A percentile compares a stretch with the other conserved stretches of the same genome.
Evolutionary conservation across 2,888 invertebrate species (phyloP).

Genomic region (Aporophyla nigra): DNA sequence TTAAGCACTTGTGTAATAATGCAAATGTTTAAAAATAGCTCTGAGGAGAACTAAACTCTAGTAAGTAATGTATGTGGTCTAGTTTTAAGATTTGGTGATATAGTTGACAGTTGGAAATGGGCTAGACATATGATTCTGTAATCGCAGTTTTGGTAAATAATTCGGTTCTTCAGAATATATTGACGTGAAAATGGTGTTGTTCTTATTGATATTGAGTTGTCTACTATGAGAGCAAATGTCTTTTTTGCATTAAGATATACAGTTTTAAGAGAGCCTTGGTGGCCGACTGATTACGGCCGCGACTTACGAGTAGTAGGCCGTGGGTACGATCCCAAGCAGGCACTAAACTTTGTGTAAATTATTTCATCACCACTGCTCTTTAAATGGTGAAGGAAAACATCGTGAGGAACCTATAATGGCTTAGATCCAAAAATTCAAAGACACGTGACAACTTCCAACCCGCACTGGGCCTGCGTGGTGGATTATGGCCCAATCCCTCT

Average conservation of each 20-base stretch:
- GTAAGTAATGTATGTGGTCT: neutral
- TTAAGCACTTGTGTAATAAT: neutral
- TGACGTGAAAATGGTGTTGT: neutral
- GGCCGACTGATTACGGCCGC: too few relatives aligned
- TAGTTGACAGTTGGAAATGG: neutral
- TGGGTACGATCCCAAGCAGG: too few relatives aligned
- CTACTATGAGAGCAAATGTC: neutral
- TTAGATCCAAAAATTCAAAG: too few relatives aligned
- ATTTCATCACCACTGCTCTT: too few relatives aligned
- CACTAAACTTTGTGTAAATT: too few relatives aligned
- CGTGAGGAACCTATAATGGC: too few relatives aligned
- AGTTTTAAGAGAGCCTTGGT: too few relatives aligned
- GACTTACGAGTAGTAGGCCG: too few relatives aligned
- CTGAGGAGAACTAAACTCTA: neutral
- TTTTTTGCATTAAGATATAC: neutral
- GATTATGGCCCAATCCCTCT: too few relatives aligned
- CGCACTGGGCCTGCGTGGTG: too few relatives aligned
- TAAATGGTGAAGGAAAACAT: too few relatives aligned
- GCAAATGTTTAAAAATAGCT: neutral
- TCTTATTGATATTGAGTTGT: neutral
- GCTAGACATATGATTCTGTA: neutral
- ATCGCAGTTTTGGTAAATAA: neutral
- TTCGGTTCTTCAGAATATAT: neutral
- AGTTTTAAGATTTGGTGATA: neutral
- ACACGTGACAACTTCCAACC: too few relatives aligned